Conservation (phyloP, 2,888 invertebrate genomes). For the Eupithecia subumbrata region DNA sequence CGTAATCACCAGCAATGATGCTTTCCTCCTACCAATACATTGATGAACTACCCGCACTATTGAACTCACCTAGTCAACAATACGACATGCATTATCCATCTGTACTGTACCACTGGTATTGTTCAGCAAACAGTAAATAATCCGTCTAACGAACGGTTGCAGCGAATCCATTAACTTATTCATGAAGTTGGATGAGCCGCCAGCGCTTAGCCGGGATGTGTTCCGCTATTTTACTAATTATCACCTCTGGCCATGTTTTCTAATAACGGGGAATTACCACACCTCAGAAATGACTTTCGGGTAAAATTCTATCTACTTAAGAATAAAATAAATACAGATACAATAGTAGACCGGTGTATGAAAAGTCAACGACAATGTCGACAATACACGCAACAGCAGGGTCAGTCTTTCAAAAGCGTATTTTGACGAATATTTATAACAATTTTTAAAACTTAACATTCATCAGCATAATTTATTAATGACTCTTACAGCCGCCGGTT, state of each 20-base stretch:
- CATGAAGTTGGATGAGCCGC: slow-evolving; percentile 61
- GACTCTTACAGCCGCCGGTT: too few relatives aligned
- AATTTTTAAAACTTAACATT: too few relatives aligned
- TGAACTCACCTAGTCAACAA: background rate
- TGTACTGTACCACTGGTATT: background rate
- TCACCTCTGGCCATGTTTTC: slow-evolving; percentile 8
- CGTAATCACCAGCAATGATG: background rate
- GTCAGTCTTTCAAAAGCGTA: background rate
- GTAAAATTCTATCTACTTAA: background rate
- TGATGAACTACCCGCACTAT: background rate
- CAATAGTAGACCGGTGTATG: background rate
- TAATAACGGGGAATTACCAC: background rate
- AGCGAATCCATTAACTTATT: slow-evolving; percentile 73
- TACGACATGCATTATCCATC: slow-evolving; percentile 2
- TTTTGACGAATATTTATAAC: too few relatives aligned
- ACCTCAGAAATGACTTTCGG: background rate
- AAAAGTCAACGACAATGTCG: background rate
- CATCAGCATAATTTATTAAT: too few relatives aligned
- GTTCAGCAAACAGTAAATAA: slow-evolving; percentile 23
- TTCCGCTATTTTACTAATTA: slow-evolving; percentile 24
- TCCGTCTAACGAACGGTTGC: slow-evolving; percentile 50
- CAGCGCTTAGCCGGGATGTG: slow-evolving; percentile 41
- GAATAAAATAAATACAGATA: background rate
- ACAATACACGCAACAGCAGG: background rate
- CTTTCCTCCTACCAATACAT: background rate